Base-by-base conservation (phyloP, 2,888 invertebrate genomes). In the Pristionchus japonicus region DNA sequence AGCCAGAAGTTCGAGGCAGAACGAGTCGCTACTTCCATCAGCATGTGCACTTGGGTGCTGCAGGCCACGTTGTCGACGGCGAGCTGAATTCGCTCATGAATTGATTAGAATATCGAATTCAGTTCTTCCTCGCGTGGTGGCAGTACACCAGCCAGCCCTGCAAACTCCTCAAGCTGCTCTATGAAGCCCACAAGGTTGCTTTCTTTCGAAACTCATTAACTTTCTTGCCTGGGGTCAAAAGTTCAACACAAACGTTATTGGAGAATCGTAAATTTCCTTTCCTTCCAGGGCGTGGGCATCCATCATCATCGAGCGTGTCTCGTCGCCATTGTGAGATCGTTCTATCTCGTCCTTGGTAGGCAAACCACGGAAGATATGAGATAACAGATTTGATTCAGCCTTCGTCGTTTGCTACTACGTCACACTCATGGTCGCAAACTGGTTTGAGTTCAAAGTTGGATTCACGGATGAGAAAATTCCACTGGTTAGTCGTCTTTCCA, bases 201-300 rank as follows among this genome's bases (percentile, higher is more conserved):
- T 52, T 52, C 52, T 52, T 57, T 57, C n/a, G n/a, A 57, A 57
- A 57, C n/a, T 57, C 57, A 57, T 57, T 57, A 57, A n/a, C 57
- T 7, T 23, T 20, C 4, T 57, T n/a, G 43, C 43, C 7, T 43
- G 43, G 43, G 43, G 43, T n/a, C 57, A n/a, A 57, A 57, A n/a
- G 57, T 57, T 57, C n/a, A 57, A 57, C n/a, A n/a, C n/a, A 57
- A 3, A 20, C 57, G 23, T 57, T 57, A 57, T 57, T 31, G 6
- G 20, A 57, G 11, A 11, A 43, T 43, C 3, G 57, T 6, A n/a
- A 57, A 57, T 57, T 9, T 57, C 20, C 23, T 57, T 57, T 57
- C 57, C 9, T 57, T 57, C 23, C 27, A 85, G 85, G 85, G 85
- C n/a, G 85, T 85, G 34, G 85, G 85, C 47, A 85, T 85, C n/a